A percentile compares a stretch with the other conserved stretches of the same genome.
Evolutionary conservation across 2,113 vertebrate genomes (phyloP).

Genomic region (Ptyas mucosa): DNA sequence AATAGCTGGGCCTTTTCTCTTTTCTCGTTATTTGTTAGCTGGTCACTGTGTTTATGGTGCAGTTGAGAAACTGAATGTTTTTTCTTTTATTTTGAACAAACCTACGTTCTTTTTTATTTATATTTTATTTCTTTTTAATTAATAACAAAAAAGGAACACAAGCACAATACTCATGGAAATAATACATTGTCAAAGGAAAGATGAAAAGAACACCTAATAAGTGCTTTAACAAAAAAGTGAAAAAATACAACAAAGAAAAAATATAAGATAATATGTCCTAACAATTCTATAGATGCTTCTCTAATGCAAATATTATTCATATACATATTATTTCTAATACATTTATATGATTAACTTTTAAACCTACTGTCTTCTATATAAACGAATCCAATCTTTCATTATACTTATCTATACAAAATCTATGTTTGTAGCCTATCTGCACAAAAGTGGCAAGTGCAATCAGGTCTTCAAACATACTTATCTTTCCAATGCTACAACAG

Average conservation of each 20-base stretch:
- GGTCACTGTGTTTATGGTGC: neutral
- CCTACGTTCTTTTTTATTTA: neutral
- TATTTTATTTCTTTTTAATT: neutral
- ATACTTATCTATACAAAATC: neutral
- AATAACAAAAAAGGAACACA: neutral
- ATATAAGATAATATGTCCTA: neutral
- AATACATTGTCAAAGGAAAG: neutral
- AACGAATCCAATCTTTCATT: neutral
- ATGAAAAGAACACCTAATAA: neutral
- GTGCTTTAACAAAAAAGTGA: neutral
- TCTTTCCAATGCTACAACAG: neutral
- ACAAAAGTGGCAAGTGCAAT: neutral
- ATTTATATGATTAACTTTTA: neutral
- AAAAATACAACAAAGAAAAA: neutral
- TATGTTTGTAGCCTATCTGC: neutral
- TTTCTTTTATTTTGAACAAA: neutral
- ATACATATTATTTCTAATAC: neutral
- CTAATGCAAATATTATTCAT: neutral
- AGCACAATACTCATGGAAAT: neutral
- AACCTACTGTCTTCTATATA: neutral
- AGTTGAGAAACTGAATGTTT: neutral
- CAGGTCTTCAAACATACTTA: neutral
- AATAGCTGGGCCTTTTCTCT: neutral
- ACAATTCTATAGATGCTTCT: neutral
- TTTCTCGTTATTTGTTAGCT: neutral